A percentile compares a stretch with the other conserved stretches of the same genome.
Conservation (phyloP, 2,113 vertebrate species). For the Motacilla tschutschensis region DNA sequence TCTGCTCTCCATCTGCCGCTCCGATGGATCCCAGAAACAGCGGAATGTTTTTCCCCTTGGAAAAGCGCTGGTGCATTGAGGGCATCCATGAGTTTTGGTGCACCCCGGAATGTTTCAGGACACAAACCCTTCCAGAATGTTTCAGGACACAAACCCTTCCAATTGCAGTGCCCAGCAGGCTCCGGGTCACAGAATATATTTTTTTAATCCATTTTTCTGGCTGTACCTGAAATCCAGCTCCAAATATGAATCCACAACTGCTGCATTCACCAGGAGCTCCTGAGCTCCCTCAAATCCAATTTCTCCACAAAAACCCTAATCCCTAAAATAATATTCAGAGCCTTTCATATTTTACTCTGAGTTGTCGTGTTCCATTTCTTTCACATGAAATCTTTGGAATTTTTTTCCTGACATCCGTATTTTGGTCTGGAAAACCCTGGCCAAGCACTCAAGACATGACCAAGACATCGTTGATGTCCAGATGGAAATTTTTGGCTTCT, state of each 20-base stretch:
- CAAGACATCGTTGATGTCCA: background rate
- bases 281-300: background rate
- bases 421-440: background rate
- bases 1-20: background rate
- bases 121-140: background rate
- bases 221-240: background rate
- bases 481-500: background rate
- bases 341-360: background rate
- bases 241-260: background rate
- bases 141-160: background rate
- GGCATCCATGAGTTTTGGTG: no score
- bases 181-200: background rate
- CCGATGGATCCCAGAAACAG: accelerated
- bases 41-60: accelerated
- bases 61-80: accelerated
- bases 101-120: background rate
- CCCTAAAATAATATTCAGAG: background rate
- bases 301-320: background rate
- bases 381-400: background rate
- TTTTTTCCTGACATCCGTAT: background rate
- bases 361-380: background rate
- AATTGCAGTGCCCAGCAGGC: background rate
- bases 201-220: background rate
- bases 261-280: background rate
- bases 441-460: background rate